Conservation (phyloP, 1,140 invertebrate species). For the Eurosta solidaginis region DNA sequence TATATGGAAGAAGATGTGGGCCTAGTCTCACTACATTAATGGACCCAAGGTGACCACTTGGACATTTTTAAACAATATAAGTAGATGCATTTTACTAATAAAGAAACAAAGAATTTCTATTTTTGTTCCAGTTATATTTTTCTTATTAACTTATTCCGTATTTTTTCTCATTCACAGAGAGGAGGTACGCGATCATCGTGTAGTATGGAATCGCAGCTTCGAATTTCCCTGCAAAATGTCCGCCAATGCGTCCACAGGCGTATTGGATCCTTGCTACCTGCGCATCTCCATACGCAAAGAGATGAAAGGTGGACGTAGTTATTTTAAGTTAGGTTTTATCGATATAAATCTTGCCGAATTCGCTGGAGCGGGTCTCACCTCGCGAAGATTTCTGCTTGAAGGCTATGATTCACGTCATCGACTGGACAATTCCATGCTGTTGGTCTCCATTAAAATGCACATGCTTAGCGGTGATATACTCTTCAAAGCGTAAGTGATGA, state of each 20-base stretch:
- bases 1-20: too few relatives aligned
- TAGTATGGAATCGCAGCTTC: constrained; percentile 89
- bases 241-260: constrained; percentile 90
- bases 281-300: constrained; percentile 95
- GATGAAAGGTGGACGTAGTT: constrained; percentile 83
- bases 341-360: constrained; percentile 96
- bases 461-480: constrained; percentile 94
- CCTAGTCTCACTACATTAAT: too few relatives aligned
- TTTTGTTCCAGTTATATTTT: too few relatives aligned
- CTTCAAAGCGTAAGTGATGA: constrained; percentile 89
- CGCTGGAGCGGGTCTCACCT: constrained; percentile 87
- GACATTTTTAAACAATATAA: too few relatives aligned
- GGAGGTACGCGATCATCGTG: constrained; percentile 90
- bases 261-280: constrained; percentile 89
- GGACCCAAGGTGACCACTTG: too few relatives aligned
- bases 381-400: constrained; percentile 85
- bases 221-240: constrained; percentile 96
- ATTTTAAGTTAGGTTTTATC: constrained; percentile 95
- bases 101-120: not conserved
- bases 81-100: not conserved
- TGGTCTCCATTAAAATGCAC: constrained; percentile 88
- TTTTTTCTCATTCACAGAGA: constrained; percentile 69
- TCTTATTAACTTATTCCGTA: not conserved
- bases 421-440: constrained; percentile 94
- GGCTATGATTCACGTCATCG: constrained; percentile 90